A percentile compares a stretch with the other conserved stretches of the same genome.
Conservation (phyloP, 2,113 vertebrate genomes). For the Sinocyclocheilus anophthalmus region DNA sequence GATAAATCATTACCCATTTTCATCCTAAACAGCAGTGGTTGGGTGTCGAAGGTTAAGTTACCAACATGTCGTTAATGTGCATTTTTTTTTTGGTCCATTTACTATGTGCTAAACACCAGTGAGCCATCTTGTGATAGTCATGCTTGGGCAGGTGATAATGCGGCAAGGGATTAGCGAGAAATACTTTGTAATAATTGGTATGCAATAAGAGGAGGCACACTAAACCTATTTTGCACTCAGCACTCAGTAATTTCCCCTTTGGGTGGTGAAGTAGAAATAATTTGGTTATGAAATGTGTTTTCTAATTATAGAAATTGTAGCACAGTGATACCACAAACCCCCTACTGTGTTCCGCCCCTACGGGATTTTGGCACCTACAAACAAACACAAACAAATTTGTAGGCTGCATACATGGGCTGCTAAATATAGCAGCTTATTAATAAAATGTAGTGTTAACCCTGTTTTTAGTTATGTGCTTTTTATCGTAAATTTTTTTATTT, state of each 20-base stretch:
- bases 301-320: conserved; percentile 34
- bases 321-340: conserved; percentile 7
- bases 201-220: neutral
- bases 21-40: neutral
- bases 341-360: conserved; percentile 14
- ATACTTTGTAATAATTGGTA: conserved; percentile 35
- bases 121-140: conserved; percentile 3
- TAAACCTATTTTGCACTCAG: neutral
- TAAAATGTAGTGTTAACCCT: neutral
- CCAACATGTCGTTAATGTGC: neutral
- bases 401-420: conserved; percentile 24
- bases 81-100: neutral
- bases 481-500: no score
- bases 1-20: neutral
- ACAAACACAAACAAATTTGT: conserved; percentile 30
- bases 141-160: neutral
- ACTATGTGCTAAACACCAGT: neutral
- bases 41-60: neutral
- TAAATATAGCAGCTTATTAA: conserved; percentile 22
- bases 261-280: conserved; percentile 38
- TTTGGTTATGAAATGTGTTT: conserved; percentile 29
- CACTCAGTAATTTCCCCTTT: conserved; percentile 57
- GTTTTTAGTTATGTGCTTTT: neutral
- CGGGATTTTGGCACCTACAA: conserved; percentile 40
- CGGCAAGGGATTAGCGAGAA: conserved; percentile 11